phyloP scores from a whole-genome alignment of 2,888 invertebrate genomes.

The Andrena marginata region DNA sequence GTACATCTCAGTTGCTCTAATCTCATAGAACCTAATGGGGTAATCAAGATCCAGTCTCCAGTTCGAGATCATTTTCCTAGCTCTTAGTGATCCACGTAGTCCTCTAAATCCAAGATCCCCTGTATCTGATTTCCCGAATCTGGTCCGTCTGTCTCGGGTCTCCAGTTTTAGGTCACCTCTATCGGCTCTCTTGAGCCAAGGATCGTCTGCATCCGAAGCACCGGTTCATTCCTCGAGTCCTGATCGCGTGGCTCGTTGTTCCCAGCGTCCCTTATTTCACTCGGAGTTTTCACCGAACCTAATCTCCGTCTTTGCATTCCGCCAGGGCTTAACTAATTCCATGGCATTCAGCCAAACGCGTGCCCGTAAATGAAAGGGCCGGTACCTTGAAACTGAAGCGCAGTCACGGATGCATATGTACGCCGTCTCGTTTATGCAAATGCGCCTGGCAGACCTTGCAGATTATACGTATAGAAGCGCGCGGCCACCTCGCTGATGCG shows the following conservation, averaged over 20 bases:
- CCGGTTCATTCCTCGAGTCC: neutral
- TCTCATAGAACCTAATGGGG: no score
- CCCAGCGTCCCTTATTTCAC: neutral
- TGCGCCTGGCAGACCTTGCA: constrained; percentile 42
- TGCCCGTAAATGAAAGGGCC: constrained; percentile 34
- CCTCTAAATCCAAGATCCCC: no score
- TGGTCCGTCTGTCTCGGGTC: no score
- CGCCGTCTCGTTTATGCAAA: constrained; percentile 54
- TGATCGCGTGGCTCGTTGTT: neutral
- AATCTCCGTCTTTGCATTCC: constrained; percentile 32
- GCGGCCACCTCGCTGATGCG: constrained; percentile 41
- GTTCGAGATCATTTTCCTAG: no score
- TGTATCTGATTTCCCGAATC: no score
- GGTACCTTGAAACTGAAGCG: constrained; percentile 30
- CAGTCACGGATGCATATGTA: constrained; percentile 29
- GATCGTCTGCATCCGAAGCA: neutral
- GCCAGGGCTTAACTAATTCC: constrained; percentile 11
- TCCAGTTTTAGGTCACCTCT: neutral
- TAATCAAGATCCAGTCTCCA: no score
- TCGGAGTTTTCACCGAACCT: neutral
- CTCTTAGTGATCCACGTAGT: no score
- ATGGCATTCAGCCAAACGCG: neutral
- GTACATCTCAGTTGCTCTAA: no score
- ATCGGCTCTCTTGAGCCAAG: neutral
- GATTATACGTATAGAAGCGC: constrained; percentile 41